Evolutionary conservation across 2,888 invertebrate species (phyloP), one percentile per base, ranked within the genome.

Genomic region (Megaustenia siamemsis): DNA sequence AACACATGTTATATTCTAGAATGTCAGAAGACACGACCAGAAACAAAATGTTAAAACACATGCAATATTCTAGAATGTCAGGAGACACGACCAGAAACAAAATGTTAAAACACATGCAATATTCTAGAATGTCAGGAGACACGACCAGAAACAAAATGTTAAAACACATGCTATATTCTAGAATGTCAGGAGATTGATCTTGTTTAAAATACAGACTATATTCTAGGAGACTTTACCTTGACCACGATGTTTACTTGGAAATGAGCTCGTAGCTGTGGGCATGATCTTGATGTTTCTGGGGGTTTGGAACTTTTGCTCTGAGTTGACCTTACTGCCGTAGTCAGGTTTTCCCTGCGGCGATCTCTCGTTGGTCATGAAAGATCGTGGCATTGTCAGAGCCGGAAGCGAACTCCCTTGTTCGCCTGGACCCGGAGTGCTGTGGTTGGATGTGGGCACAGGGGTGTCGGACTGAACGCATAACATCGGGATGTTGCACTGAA

Each of bases 401-500:
- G 90, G 90, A 5, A 90, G 82, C 18, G 87, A 82, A 18, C 86
- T 35, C n/a, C 83, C 83, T 18, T 76, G 79, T 43, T 86, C 88
- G 28, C 88, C 87, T 18, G 89, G 89, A 49, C 89, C 86, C 38
- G 90, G 88, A 28, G 90, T 90, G 84, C 88, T 89, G 28, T 87
- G 83, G 35, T 85, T 87, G 32, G 86, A 86, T 28, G 87, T 81
- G 5, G 92, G 92, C 12, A 90, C 89, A 21, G 92, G 92, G n/a
- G 92, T 92, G 45, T 92, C 92, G 0, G 92, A 86, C 86, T 92
- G 92, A 68, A 92, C 90, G 43, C 91, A 87, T 35, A 92, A 86
- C n/a, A 90, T 89, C 6, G 92, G 92, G 38, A 92, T 91, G 75
- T 86, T 88, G 56, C 83, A 79, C 40, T 78, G 83, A 28, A 82